phyloP scores from a whole-genome alignment of 2,888 invertebrate genomes.

The Patella pellucida region DNA sequence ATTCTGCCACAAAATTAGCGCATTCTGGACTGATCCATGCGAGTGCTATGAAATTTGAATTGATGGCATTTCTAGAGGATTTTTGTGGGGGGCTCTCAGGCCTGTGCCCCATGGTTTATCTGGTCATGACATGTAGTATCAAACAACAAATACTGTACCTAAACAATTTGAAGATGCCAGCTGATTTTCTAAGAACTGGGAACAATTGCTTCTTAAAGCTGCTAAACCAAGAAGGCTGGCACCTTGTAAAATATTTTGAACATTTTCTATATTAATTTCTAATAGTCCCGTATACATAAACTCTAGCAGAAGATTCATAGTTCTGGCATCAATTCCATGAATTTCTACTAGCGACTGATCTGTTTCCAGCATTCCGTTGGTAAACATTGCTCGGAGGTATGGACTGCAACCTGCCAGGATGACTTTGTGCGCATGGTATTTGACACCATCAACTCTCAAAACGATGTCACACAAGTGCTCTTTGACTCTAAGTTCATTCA shows the following conservation, averaged over 20 bases:
- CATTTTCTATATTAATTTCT: constrained; percentile 65
- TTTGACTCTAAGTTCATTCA: constrained; percentile 63
- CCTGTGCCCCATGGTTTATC: no score
- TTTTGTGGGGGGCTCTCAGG: no score
- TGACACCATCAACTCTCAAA: constrained; percentile 56
- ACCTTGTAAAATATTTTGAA: constrained; percentile 65
- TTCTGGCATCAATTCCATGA: constrained; percentile 61
- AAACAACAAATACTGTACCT: constrained; percentile 47
- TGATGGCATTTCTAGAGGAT: no score
- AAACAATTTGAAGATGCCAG: constrained; percentile 65
- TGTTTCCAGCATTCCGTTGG: constrained; percentile 67
- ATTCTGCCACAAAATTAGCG: no score
- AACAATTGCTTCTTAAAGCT: constrained; percentile 58
- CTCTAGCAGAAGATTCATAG: constrained; percentile 64
- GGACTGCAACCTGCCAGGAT: constrained; percentile 68
- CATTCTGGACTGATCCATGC: no score
- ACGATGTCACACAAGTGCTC: constrained; percentile 64
- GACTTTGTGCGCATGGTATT: constrained; percentile 65
- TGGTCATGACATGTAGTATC: no score
- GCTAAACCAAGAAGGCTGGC: constrained; percentile 64
- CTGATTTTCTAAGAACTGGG: constrained; percentile 66
- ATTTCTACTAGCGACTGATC: constrained; percentile 60
- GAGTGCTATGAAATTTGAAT: no score
- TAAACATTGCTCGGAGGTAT: constrained; percentile 68
- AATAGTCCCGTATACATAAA: constrained; percentile 68